phyloP scores from a whole-genome alignment of 2,888 invertebrate species.

The Neoitamus cyanurus region DNA sequence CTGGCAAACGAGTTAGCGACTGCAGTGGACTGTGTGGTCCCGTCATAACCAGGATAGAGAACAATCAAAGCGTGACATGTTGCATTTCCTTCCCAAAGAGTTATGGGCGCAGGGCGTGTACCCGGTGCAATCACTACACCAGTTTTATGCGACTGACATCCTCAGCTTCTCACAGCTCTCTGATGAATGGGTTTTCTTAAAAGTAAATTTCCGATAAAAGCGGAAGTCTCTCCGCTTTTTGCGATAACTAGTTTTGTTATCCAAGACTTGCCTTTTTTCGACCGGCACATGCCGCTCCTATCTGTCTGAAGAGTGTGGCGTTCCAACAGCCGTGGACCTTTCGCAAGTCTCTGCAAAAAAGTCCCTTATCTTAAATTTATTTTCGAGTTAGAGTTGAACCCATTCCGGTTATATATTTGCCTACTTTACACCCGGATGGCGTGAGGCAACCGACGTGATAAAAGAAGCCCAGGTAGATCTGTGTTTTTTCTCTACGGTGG shows the following conservation, averaged over 20 bases:
- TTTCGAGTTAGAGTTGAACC: neutral
- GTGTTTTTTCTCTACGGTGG: no score
- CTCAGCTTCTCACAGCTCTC: neutral
- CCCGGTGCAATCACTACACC: neutral
- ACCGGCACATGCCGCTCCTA: neutral
- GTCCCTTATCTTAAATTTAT: neutral
- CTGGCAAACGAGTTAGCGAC: neutral
- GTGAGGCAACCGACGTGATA: neutral
- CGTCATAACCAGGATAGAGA: neutral
- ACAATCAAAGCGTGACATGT: neutral
- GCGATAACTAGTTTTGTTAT: neutral
- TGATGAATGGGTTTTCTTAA: neutral
- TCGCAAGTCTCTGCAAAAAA: neutral
- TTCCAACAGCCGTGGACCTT: neutral
- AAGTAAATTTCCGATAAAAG: neutral
- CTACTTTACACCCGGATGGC: neutral
- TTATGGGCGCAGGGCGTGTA: neutral
- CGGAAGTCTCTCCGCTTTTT: neutral
- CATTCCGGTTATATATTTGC: neutral
- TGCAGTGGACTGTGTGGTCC: neutral
- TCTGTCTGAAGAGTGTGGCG: neutral
- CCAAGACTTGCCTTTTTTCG: neutral
- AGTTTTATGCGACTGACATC: neutral
- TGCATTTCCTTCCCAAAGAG: neutral
- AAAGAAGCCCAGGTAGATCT: neutral